These are phyloP conservation scores for Isichthys henryi DNA, from an alignment of 2,113 vertebrate genomes.

Conservation along the genomic window DNA sequence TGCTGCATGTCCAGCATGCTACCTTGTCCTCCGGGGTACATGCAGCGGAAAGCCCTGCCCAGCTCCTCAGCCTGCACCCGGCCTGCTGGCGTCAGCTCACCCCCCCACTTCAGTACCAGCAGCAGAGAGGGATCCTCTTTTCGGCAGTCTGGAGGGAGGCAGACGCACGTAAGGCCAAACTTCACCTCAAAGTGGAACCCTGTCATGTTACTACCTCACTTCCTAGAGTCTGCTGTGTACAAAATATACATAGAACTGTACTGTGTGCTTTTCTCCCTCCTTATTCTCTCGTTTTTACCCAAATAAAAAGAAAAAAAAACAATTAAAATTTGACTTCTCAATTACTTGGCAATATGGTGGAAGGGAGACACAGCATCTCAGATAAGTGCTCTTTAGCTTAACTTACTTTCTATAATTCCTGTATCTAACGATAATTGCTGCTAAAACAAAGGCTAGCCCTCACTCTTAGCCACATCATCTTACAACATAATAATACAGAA, in stretches of 20 bases:
- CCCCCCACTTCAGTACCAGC: slow-evolving; percentile 90
- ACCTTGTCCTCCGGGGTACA: slow-evolving; percentile 99
- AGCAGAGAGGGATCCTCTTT: slow-evolving; percentile 74
- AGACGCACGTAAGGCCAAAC: neutral
- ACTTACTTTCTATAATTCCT: neutral
- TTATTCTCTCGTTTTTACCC: neutral
- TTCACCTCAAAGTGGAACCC: neutral
- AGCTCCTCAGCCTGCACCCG: slow-evolving; percentile 92
- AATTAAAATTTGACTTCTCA: neutral
- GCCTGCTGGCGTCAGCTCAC: slow-evolving; percentile 88
- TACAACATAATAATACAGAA: too few species aligned
- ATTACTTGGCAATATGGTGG: neutral
- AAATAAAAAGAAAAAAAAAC: neutral
- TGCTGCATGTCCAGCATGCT: slow-evolving; percentile 21
- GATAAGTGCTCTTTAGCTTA: neutral
- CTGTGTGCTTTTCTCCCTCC: neutral
- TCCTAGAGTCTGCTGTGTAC: neutral
- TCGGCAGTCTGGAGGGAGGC: slow-evolving; percentile 61
- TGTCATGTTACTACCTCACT: neutral
- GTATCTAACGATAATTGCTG: neutral
- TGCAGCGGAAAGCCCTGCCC: slow-evolving; percentile 91
- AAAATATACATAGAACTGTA: neutral
- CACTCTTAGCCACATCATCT: neutral
- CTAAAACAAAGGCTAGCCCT: neutral
- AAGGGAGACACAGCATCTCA: neutral